phyloP scores from a whole-genome alignment of 1,140 invertebrate genomes.

The Trichoplusia ni region DNA sequence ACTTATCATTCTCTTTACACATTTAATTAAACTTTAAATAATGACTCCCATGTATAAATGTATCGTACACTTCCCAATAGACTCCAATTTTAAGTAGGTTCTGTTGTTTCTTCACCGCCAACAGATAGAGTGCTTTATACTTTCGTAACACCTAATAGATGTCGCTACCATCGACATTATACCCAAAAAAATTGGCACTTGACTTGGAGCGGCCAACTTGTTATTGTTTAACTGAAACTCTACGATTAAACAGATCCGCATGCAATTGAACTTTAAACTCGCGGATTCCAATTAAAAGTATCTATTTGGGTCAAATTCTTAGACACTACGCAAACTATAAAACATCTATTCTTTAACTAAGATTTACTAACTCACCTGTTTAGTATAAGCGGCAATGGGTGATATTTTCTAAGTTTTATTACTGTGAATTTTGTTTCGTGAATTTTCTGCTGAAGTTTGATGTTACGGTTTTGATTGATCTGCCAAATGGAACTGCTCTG shows the following conservation, averaged over 20 bases:
- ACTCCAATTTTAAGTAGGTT: no score
- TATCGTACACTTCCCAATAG: no score
- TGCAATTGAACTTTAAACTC: no score
- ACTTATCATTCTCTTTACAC: no score
- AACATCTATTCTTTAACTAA: conserved; percentile 3
- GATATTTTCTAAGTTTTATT: conserved; percentile 13
- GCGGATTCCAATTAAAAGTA: neutral
- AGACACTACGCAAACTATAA: conserved; percentile 9
- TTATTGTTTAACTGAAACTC: no score
- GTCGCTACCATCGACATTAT: neutral
- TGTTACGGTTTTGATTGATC: conserved; percentile 36
- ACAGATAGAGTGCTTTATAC: neutral
- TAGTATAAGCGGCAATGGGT: neutral
- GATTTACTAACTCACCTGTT: conserved; percentile 1
- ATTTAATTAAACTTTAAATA: no score
- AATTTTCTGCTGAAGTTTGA: conserved; percentile 9
- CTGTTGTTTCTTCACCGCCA: neutral
- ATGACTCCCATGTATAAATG: no score
- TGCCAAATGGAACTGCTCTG: conserved; percentile 36
- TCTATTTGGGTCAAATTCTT: conserved; percentile 35
- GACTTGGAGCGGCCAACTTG: no score
- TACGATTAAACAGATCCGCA: no score
- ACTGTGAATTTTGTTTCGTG: conserved; percentile 29
- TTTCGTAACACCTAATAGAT: neutral
- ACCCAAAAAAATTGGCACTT: neutral